Evolutionary conservation across 2,888 invertebrate genomes (phyloP), one percentile per base, ranked within the genome.

Genomic region (Amblyjoppa fuscipennis): DNA sequence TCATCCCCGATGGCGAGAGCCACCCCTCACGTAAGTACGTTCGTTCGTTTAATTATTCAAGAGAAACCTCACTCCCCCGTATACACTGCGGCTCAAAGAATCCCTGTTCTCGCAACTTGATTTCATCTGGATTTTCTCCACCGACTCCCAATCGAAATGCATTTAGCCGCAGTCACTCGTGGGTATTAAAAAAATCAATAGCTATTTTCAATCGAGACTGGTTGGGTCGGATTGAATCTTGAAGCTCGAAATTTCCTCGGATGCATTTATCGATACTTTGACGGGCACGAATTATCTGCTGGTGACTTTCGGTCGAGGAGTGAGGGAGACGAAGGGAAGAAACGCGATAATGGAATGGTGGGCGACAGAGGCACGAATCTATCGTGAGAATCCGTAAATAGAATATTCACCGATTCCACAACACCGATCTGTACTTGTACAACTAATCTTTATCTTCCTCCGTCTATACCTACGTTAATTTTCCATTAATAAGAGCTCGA

Each of bases 311-410:
- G 13, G 56, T 25, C 45, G 45, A 3, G 34, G 20, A 68, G 64
- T 41, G 7, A 74, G 16, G 6, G 51, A n/a, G 11, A 75, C 25
- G 64, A 25, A 71, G 73, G 56, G 66, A 38, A 73, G 28, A 49
- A 83, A 51, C 51, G 49, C 61, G 83, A 78, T 83, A 83, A 83
- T 71, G 70, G 66, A 66, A 13, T 20, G 61, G 56, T 53, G 56
- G 16, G 66, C n/a, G 64, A 68, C 61, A 66, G 68, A 73, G 61
- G 61, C 53, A 68, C 49, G 59, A 28, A 49, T 2, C 13, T 9
- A 61, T 83, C 69, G 75, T 75, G 80, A 84, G 64, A 84, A 66
- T 80, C 83, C 74, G 73, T 61, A 80, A 80, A 84, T 84, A 84
- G 80, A 80, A 68, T 68, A 71, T 25, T 28, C 76, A 73, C 56